Percentiles rank a stretch among this genome's conserved stretches.
Evolutionary conservation across 2,113 vertebrate species (phyloP).

Genomic region (Muscicapa adusta): DNA sequence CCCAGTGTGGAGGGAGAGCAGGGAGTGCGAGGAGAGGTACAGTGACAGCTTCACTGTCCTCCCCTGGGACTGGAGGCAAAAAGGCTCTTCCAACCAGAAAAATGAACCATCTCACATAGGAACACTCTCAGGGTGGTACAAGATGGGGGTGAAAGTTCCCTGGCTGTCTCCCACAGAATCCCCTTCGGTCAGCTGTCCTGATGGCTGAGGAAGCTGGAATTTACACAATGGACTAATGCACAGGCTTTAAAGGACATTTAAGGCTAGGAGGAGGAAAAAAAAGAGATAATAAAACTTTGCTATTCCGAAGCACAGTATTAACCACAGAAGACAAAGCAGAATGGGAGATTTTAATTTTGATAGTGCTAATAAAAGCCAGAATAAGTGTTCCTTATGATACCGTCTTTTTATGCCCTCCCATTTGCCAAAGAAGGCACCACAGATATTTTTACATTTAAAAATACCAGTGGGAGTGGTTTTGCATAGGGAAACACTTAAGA

Average conservation of each 20-base stretch:
- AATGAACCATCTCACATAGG: background rate
- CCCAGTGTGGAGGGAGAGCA: background rate
- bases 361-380: background rate
- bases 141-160: background rate
- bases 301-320: background rate
- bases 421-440: background rate
- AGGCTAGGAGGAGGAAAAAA: too few relatives aligned
- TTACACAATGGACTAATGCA: background rate
- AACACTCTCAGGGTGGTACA: background rate
- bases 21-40: background rate
- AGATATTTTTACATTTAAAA: background rate
- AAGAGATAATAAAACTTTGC: background rate
- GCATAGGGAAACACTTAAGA: background rate
- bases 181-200: background rate
- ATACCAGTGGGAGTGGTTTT: background rate
- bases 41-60: background rate
- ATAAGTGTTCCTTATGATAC: background rate
- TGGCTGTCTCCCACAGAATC: background rate
- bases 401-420: background rate
- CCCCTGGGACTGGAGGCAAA: background rate
- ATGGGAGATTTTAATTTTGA: background rate
- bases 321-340: background rate
- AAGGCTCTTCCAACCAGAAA: background rate
- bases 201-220: background rate
- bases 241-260: background rate